Conservation (phyloP, 30 jellyfish, hydroid and myxozoan genomes). For the Nemopilema nomurai region DNA sequence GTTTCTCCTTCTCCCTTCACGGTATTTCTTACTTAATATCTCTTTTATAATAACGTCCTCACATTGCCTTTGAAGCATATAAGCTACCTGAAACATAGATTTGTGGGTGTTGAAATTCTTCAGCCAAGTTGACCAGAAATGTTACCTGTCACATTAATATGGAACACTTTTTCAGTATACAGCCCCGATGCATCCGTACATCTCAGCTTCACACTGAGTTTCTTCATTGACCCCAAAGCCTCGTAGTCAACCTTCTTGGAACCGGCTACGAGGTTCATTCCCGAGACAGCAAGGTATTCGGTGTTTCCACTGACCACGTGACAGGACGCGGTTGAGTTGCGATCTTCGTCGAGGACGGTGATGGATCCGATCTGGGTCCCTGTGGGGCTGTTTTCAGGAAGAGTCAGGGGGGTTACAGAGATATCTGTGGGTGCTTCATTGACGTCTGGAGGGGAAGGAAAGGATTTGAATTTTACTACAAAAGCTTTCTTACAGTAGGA, state of each 20-base stretch:
- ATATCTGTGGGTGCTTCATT: conserved; percentile 86
- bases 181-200: conserved; percentile 73
- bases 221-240: conserved; percentile 51
- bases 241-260: conserved; percentile 54
- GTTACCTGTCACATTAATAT: conserved; percentile 65
- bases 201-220: conserved; percentile 17
- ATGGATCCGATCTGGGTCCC: conserved; percentile 61
- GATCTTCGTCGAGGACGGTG: conserved; percentile 64
- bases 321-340: conserved; percentile 65
- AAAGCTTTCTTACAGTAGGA: too few species aligned
- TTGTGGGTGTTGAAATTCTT: too few species aligned
- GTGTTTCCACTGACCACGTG: conserved; percentile 43
- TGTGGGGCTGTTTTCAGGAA: conserved; percentile 70
- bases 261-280: conserved; percentile 48
- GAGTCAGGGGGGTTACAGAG: conserved; percentile 12
- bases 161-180: conserved; percentile 26
- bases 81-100: too few species aligned
- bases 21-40: too few species aligned
- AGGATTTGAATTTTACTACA: too few species aligned
- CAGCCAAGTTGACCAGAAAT: too few species aligned
- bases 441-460: too few species aligned
- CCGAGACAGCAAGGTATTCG: conserved; percentile 27
- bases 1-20: too few species aligned
- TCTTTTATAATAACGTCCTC: too few species aligned
- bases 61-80: too few species aligned